phyloP scores from a whole-genome alignment of 2,888 invertebrate species.

The Epinotia demarniana region DNA sequence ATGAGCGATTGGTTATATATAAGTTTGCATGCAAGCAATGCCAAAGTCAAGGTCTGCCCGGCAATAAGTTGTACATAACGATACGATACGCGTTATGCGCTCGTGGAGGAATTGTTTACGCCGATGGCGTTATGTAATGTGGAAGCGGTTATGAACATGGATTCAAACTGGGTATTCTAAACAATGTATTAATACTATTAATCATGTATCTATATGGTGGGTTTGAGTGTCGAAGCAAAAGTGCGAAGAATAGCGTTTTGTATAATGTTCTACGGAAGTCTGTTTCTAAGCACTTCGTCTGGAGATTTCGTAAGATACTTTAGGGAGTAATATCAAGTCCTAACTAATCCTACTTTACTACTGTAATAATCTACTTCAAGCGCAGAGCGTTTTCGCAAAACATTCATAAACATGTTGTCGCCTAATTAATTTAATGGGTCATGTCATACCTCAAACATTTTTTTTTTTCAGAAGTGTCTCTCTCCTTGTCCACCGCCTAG shows the following conservation, averaged over 20 bases:
- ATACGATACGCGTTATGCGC: constrained; percentile 31
- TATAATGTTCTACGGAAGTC: background rate
- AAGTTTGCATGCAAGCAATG: constrained; percentile 40
- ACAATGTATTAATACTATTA: background rate
- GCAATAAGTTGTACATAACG: constrained; percentile 34
- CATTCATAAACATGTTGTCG: constrained; percentile 10
- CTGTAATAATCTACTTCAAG: constrained; percentile 7
- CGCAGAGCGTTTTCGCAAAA: constrained; percentile 9
- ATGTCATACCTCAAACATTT: background rate
- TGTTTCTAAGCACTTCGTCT: background rate
- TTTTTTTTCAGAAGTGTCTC: background rate
- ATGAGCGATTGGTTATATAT: constrained; percentile 37
- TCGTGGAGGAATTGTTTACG: constrained; percentile 21
- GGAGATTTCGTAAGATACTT: background rate
- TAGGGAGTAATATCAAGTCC: background rate
- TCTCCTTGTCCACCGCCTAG: too few species aligned
- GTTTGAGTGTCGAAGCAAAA: background rate
- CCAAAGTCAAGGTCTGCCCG: constrained; percentile 40
- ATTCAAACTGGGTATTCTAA: background rate
- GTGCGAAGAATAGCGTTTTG: background rate
- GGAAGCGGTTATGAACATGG: background rate
- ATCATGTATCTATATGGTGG: background rate
- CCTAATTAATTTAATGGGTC: constrained; percentile 1
- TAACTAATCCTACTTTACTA: background rate
- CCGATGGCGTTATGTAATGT: constrained; percentile 8